Conservation (phyloP, 2,888 invertebrate genomes). For the Watsonalla binaria region DNA sequence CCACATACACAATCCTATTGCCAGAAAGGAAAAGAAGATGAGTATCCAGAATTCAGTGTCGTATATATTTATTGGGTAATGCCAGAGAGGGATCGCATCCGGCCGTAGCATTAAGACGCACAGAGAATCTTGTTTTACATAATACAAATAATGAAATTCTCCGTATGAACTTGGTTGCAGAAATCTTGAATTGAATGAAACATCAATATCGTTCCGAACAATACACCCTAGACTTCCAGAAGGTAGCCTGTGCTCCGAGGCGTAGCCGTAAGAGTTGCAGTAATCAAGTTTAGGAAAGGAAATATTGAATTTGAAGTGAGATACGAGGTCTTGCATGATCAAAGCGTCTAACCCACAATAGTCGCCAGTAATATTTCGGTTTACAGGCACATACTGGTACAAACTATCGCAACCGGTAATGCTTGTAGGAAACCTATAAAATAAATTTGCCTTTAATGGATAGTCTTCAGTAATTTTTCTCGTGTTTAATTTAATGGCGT, state of each 20-base stretch:
- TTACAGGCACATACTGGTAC: conserved; percentile 24
- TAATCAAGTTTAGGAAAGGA: conserved; percentile 14
- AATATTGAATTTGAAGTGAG: conserved; percentile 35
- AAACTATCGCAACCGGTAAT: conserved; percentile 31
- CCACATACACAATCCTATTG: conserved; percentile 30
- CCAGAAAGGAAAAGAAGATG: conserved; percentile 12
- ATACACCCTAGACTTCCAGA: conserved; percentile 41
- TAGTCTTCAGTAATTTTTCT: conserved; percentile 28
- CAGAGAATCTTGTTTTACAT: conserved; percentile 32
- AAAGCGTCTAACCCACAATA: conserved; percentile 48
- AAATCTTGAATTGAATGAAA: conserved; percentile 54
- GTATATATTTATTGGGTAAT: conserved; percentile 23
- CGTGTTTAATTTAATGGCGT: conserved; percentile 3
- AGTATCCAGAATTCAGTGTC: conserved; percentile 11
- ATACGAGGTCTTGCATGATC: conserved; percentile 37
- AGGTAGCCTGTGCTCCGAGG: conserved; percentile 10
- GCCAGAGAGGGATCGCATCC: conserved; percentile 36
- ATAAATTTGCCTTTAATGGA: conserved; percentile 39
- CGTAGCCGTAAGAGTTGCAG: conserved; percentile 31
- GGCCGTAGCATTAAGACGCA: conserved; percentile 36
- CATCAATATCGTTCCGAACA: conserved; percentile 30
- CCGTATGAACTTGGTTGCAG: conserved; percentile 30
- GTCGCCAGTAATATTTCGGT: conserved; percentile 21
- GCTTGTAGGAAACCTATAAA: conserved; percentile 44
- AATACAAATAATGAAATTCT: conserved; percentile 28